Evolutionary conservation across 2,113 vertebrate genomes (phyloP), one percentile per base, ranked within the genome.

Genomic region (Microcebus jonahi): DNA sequence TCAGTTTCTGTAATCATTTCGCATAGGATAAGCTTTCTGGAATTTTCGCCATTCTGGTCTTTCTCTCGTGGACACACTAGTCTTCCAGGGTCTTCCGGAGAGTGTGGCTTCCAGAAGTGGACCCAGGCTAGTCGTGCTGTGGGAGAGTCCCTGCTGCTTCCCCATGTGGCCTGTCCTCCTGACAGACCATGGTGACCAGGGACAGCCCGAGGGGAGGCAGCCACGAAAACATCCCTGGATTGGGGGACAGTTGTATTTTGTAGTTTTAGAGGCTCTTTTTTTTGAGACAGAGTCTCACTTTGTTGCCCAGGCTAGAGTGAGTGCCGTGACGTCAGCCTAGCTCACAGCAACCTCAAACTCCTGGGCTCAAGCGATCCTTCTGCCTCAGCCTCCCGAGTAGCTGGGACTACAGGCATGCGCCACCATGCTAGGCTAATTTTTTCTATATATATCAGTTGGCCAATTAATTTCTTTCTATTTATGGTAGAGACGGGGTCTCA

Each of bases 121-220:
- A 76, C 9, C 8, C 2, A 4, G 39, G 53, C 48, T 75, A 10
- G 82, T 2, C 0, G 1, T 70, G 2, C 53, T 27, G 34, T n/a
- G 39, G 12, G 59, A 7, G 5, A 31, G 7, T 70, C 57, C 17
- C 11, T 10, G 50, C 27, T 15, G 17, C 18, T 48, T 18, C 53
- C 12, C 18, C 31, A 1, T 9, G 65, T 17, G 42, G 68, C 55
- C 50, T 67, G 13, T 15, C n/a, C 29, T 6, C 29, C 42, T 18
- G 79, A 53, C 11, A 36, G 36, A 42, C 0, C 0, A 5, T 0
- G 0, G 18, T 50, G n/a, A 61, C 3, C 3, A 21, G 39, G n/a
- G 17, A 36, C 15, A 59, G 48, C 10, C 50, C 0, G 4, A 84
- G 45, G 48, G 68, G 59, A 68, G 29, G 59, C 50, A 76, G 70